Conservation (phyloP, 2,797 vertebrate species). For the Eremophila alpestris region DNA sequence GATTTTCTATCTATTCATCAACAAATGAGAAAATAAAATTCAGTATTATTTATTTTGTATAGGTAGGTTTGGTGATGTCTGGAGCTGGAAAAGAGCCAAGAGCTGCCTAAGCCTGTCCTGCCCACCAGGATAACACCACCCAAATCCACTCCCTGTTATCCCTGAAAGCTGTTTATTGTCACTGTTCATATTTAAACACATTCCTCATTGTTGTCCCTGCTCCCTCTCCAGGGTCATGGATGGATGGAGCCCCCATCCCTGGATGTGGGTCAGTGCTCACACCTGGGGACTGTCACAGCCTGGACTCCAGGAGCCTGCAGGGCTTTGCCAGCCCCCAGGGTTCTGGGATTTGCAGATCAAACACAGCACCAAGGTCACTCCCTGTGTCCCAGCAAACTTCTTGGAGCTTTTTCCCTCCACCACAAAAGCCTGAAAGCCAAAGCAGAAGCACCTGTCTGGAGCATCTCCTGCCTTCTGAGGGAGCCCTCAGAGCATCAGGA, state of each 20-base stretch:
- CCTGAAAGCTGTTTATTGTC: neutral
- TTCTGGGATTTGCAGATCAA: neutral
- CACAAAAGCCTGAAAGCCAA: neutral
- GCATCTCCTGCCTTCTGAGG: neutral
- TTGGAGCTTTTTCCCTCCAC: neutral
- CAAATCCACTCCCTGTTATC: neutral
- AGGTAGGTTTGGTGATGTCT: neutral
- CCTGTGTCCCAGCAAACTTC: neutral
- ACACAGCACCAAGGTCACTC: neutral
- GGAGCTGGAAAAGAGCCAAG: neutral
- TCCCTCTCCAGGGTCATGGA: neutral
- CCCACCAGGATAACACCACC: neutral
- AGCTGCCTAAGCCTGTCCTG: neutral
- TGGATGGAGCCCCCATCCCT: neutral
- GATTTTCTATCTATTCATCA: neutral
- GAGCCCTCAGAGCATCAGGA: neutral
- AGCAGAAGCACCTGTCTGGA: neutral
- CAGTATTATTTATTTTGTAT: neutral
- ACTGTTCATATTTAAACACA: neutral
- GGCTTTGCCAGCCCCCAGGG: neutral
- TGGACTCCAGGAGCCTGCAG: neutral
- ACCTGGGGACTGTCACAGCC: accelerated
- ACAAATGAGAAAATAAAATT: neutral
- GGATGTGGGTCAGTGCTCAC: neutral
- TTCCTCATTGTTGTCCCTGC: neutral